These are phyloP conservation scores for Aeoliscus strigatus DNA, from an alignment of 2,797 vertebrate genomes.

Conservation along the genomic window DNA sequence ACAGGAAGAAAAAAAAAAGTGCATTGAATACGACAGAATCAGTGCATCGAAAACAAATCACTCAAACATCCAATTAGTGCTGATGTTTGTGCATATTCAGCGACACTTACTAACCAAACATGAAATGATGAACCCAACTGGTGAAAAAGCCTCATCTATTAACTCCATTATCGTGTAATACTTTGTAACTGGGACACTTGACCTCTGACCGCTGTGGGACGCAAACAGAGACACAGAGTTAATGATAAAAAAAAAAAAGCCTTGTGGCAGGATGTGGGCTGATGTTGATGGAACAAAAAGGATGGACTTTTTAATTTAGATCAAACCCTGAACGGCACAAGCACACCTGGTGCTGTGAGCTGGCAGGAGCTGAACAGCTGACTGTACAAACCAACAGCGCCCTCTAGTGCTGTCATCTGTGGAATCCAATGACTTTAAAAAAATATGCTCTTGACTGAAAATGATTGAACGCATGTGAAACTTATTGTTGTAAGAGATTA, in stretches of 20 bases:
- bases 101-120: conserved; percentile 52
- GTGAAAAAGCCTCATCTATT: conserved; percentile 59
- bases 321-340: conserved; percentile 23
- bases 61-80: conserved; percentile 50
- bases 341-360: conserved; percentile 5
- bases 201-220: conserved; percentile 45
- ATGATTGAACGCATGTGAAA: too few species aligned
- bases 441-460: conserved; percentile 18
- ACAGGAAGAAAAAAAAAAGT: conserved; percentile 15
- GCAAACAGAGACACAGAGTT: conserved; percentile 45
- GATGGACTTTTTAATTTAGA: conserved; percentile 11
- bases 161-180: conserved; percentile 47
- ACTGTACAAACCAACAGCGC: conserved; percentile 67
- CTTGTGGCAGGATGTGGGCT: conserved; percentile 49
- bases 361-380: conserved; percentile 40
- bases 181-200: conserved; percentile 52
- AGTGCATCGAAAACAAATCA: conserved; percentile 35
- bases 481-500: too few species aligned
- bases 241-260: conserved; percentile 65
- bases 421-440: background rate
- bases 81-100: conserved; percentile 39
- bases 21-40: conserved; percentile 35
- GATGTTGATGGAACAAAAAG: conserved; percentile 12
- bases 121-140: conserved; percentile 30
- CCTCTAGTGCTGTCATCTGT: conserved; percentile 61